Evolutionary conservation across 92 coral and sea anemone species (phyloP), one percentile per base, ranked within the genome.

Genomic region (Siderastrea radians): DNA sequence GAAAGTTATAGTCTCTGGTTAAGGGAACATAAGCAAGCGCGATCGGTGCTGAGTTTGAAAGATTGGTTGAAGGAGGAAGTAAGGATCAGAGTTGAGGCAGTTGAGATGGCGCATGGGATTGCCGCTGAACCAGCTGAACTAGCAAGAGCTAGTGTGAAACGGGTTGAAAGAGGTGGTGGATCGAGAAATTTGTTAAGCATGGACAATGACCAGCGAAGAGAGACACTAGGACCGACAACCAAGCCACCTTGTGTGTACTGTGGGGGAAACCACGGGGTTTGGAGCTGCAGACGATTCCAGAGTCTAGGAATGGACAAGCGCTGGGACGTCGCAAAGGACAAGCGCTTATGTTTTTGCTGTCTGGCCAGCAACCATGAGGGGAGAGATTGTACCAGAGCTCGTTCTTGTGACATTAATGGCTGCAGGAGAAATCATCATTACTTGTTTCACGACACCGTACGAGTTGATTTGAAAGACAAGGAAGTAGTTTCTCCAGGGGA

Each of bases 41-140:
- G n/a, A n/a, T n/a, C n/a, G n/a, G n/a, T n/a, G n/a, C n/a, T n/a
- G n/a, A n/a, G n/a, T n/a, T 52, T 92, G 58, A 61, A 74, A 43
- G 93, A 92, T 3, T 92, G 92, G 95, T 67, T 92, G 80, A 87
- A 72, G 78, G 90, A 84, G 68, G 90, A 88, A 79, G 89, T 88
- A 1, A 61, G 65, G 73, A 78, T 92, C 72, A 50, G 69, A 60
- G 92, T 82, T 6, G 86, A 81, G 72, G 88, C 78, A 46, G 88
- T 63, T 7, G 80, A 86, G 60, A 81, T 90, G 88, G 91, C 82
- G 17, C 66, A 54, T 54, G 67, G 66, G 12, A 73, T 74, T n/a
- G 15, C 15, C 8, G 78, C 62, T 74, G 78, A 74, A n/a, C 44
- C 78, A 0, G 12, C n/a, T n/a, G n/a, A n/a, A n/a, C n/a, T n/a